phyloP scores from a whole-genome alignment of 2,113 vertebrate genomes.

The Oostethus manadensis region DNA sequence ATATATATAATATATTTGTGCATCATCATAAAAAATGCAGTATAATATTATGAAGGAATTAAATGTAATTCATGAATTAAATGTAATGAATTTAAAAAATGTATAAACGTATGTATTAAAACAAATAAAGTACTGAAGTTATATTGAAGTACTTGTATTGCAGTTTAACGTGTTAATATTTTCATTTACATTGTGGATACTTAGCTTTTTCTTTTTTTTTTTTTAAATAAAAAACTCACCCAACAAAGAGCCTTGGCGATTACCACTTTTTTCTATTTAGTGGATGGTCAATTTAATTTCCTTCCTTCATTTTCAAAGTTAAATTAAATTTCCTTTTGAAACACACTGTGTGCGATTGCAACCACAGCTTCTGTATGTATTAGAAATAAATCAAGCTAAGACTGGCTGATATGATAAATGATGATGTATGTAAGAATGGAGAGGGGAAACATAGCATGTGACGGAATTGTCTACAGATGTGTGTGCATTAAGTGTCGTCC shows the following conservation, averaged over 20 bases:
- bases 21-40: too few relatives aligned
- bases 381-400: slow-evolving; percentile 51
- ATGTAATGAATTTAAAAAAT: too few relatives aligned
- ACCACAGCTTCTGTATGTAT: slow-evolving; percentile 36
- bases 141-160: too few relatives aligned
- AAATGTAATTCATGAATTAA: too few relatives aligned
- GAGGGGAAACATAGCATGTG: slow-evolving; percentile 36
- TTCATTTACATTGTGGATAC: not conserved
- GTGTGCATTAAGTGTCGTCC: slow-evolving; percentile 60
- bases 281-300: slow-evolving; percentile 51
- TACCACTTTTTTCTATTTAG: slow-evolving; percentile 39
- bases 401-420: slow-evolving; percentile 33
- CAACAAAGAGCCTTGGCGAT: slow-evolving; percentile 15
- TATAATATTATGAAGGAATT: too few relatives aligned
- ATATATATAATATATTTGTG: too few relatives aligned
- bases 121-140: too few relatives aligned
- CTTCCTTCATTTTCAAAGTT: slow-evolving; percentile 50
- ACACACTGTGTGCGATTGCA: slow-evolving; percentile 29
- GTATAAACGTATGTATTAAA: too few relatives aligned
- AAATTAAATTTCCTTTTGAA: slow-evolving; percentile 56
- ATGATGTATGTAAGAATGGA: slow-evolving; percentile 46
- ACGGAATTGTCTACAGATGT: slow-evolving; percentile 53
- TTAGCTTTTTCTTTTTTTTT: not conserved
- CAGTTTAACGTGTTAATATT: not conserved
- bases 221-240: too few relatives aligned